Conservation (phyloP, 2,888 invertebrate genomes). For the Limnephilus auricula region DNA sequence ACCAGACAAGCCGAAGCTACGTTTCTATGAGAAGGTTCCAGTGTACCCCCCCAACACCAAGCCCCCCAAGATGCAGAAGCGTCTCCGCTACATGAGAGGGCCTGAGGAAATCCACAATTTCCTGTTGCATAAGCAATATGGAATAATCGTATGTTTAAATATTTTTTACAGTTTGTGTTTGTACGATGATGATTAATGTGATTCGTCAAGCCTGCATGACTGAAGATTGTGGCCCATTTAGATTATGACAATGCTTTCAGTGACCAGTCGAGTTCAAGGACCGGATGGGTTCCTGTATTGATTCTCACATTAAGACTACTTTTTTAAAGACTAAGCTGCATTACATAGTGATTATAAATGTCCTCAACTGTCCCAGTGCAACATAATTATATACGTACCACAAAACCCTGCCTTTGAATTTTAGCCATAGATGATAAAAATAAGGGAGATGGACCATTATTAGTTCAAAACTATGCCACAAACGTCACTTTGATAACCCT, state of each 20-base stretch:
- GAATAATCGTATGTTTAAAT: constrained; percentile 86
- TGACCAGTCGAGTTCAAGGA: not conserved
- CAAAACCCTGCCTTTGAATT: too few relatives aligned
- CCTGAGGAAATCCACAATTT: constrained; percentile 92
- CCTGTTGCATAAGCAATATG: constrained; percentile 94
- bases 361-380: too few relatives aligned
- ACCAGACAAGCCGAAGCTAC: constrained; percentile 85
- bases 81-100: constrained; percentile 91
- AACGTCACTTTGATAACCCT: too few relatives aligned
- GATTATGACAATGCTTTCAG: not conserved
- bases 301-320: not conserved
- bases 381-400: too few relatives aligned
- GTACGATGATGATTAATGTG: not conserved
- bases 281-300: too few relatives aligned
- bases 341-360: too few relatives aligned
- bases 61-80: constrained; percentile 91
- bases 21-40: constrained; percentile 85
- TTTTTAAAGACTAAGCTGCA: too few relatives aligned
- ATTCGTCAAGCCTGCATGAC: not conserved
- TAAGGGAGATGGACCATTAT: too few relatives aligned
- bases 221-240: not conserved
- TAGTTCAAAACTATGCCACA: too few relatives aligned
- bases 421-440: too few relatives aligned
- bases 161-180: not conserved
- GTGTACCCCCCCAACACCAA: constrained; percentile 81